A percentile compares a stretch with the other conserved stretches of the same genome.
Evolutionary conservation across 2,888 invertebrate species (phyloP).

Genomic region (Glaucopsyche alexis): DNA sequence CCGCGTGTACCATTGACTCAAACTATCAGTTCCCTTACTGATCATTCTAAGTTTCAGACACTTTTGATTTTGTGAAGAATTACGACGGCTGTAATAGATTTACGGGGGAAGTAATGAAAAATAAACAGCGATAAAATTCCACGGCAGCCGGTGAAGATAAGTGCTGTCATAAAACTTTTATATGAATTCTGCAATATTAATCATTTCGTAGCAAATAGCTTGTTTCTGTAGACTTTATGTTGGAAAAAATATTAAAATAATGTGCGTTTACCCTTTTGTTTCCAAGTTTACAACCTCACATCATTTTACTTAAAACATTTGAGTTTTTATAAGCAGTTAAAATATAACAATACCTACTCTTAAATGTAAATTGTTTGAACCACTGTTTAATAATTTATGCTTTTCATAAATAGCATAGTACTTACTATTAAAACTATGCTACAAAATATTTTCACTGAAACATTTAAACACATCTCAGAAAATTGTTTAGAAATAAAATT

Average conservation of each 20-base stretch:
- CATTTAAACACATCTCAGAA: too few relatives aligned
- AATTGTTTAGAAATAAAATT: too few relatives aligned
- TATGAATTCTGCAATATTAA: slow-evolving; percentile 36
- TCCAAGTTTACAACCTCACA: neutral
- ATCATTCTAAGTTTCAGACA: slow-evolving; percentile 7
- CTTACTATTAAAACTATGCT: too few relatives aligned
- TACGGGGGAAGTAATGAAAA: slow-evolving; percentile 35
- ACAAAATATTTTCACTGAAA: too few relatives aligned
- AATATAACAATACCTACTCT: neutral
- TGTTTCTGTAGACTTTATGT: slow-evolving; percentile 22
- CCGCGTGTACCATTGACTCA: too few relatives aligned
- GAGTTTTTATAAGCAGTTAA: neutral
- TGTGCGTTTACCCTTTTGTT: slow-evolving; percentile 10
- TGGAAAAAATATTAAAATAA: slow-evolving; percentile 22
- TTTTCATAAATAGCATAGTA: too few relatives aligned
- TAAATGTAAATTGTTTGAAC: too few relatives aligned
- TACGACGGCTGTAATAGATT: slow-evolving; percentile 23
- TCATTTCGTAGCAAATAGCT: slow-evolving; percentile 33
- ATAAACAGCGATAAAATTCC: slow-evolving; percentile 35
- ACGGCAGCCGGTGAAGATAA: slow-evolving; percentile 37
- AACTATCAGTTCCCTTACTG: too few relatives aligned
- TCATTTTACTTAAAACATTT: neutral
- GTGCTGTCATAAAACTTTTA: slow-evolving; percentile 37
- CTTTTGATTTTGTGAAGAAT: slow-evolving; percentile 30
- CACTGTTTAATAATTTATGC: too few relatives aligned